Evolutionary conservation across 2,888 invertebrate species (phyloP).

Genomic region (Apodemia arnacis): DNA sequence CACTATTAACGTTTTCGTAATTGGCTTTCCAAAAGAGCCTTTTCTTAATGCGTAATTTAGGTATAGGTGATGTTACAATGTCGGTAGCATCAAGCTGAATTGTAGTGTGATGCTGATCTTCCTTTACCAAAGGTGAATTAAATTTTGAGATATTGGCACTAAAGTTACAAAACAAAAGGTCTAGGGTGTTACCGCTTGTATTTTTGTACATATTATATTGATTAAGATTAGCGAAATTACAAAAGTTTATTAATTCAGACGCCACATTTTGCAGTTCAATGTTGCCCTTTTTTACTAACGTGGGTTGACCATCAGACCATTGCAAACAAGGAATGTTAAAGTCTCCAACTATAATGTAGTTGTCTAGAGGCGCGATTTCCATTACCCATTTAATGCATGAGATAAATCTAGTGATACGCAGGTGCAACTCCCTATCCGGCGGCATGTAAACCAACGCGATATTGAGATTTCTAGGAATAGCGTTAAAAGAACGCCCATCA

Average conservation of each 20-base stretch:
- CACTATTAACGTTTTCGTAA: neutral
- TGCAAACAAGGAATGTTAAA: neutral
- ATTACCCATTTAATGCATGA: neutral
- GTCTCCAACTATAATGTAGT: neutral
- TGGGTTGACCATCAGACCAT: neutral
- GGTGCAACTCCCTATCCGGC: neutral
- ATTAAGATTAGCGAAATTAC: neutral
- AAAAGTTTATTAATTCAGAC: neutral
- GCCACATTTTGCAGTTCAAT: neutral
- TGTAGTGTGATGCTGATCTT: neutral
- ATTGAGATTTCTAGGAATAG: neutral
- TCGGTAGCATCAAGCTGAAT: neutral
- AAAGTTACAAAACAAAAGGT: neutral
- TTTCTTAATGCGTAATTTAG: neutral
- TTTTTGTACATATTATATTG: constrained; percentile 3
- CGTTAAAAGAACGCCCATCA: neutral
- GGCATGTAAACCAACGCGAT: neutral
- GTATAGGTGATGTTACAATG: neutral
- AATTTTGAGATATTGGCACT: neutral
- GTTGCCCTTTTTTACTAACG: neutral
- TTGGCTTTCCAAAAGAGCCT: neutral
- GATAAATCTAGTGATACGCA: neutral
- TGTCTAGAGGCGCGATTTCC: neutral
- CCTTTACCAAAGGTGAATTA: neutral
- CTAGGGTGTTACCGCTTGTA: neutral